Conservation (phyloP, 1,140 invertebrate species). For the Cepaea nemoralis region DNA sequence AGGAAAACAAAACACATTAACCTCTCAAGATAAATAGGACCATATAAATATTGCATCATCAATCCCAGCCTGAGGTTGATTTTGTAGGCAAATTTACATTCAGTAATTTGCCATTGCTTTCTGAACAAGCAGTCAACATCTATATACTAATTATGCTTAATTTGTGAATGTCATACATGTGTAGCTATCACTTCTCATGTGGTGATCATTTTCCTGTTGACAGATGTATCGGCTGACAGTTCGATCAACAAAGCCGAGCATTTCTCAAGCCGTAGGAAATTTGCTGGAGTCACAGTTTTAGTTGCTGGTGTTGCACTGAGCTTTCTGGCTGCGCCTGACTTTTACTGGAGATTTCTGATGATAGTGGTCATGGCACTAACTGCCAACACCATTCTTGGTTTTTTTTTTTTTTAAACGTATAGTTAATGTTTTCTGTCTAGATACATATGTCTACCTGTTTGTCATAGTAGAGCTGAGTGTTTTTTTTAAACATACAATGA, state of each 20-base stretch:
- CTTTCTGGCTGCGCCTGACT: neutral
- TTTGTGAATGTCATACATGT: too few species aligned
- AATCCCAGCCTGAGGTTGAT: too few species aligned
- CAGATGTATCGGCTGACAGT: slow-evolving; percentile 98
- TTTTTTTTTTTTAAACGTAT: neutral
- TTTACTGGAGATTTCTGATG: neutral
- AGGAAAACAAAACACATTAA: too few species aligned
- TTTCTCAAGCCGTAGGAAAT: slow-evolving; percentile 77
- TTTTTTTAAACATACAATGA: neutral
- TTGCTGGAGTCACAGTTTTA: slow-evolving; percentile 72
- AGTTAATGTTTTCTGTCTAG: neutral
- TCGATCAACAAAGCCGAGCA: slow-evolving; percentile 94
- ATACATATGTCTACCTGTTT: neutral
- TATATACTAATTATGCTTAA: too few species aligned
- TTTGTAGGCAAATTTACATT: too few species aligned
- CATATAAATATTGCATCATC: too few species aligned
- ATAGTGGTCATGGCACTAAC: neutral
- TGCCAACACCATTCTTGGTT: neutral
- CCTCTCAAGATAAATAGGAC: too few species aligned
- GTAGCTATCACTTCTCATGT: too few species aligned
- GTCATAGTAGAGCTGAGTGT: neutral
- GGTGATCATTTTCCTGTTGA: slow-evolving; percentile 68
- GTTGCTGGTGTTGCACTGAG: neutral
- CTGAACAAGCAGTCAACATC: too few species aligned
- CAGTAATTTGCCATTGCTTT: too few species aligned